Percentiles rank a stretch among this genome's conserved stretches.
Evolutionary conservation across 1,140 invertebrate genomes (phyloP).

Genomic region (Helicorthomorpha holstii): DNA sequence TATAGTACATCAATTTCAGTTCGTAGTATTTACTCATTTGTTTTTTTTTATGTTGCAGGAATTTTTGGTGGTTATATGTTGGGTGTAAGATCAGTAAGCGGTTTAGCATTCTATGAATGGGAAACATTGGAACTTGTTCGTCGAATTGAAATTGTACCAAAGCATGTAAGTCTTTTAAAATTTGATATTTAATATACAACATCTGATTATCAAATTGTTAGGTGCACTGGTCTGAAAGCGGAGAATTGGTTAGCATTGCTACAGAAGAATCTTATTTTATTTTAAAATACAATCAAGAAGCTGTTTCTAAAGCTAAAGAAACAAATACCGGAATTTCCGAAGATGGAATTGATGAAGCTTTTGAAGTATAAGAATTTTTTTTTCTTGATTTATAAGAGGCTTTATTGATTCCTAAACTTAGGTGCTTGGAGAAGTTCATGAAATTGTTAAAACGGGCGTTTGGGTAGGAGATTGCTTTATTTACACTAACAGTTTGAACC

Average conservation of each 20-base stretch:
- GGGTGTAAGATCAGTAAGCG: constrained; percentile 82
- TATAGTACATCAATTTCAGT: constrained; percentile 69
- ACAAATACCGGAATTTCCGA: constrained; percentile 59
- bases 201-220: constrained; percentile 11
- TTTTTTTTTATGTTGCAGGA: constrained; percentile 32
- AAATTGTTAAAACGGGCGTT: constrained; percentile 85
- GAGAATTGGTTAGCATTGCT: constrained; percentile 80
- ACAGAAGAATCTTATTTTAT: constrained; percentile 95
- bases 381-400: constrained; percentile 4
- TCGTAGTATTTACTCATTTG: too few species aligned
- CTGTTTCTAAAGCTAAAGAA: constrained; percentile 53
- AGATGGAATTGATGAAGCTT: constrained; percentile 92
- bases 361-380: constrained; percentile 50
- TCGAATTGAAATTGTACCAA: constrained; percentile 88
- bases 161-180: constrained; percentile 35
- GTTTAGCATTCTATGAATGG: constrained; percentile 95
- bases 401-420: constrained; percentile 23
- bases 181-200: background rate
- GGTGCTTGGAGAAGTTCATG: constrained; percentile 72
- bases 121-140: constrained; percentile 78
- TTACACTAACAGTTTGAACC: constrained; percentile 93
- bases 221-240: constrained; percentile 95
- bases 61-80: constrained; percentile 92
- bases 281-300: constrained; percentile 66
- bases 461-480: constrained; percentile 99